Base-by-base conservation (phyloP, 2,113 vertebrate species). In the Proterorhinus semilunaris region DNA sequence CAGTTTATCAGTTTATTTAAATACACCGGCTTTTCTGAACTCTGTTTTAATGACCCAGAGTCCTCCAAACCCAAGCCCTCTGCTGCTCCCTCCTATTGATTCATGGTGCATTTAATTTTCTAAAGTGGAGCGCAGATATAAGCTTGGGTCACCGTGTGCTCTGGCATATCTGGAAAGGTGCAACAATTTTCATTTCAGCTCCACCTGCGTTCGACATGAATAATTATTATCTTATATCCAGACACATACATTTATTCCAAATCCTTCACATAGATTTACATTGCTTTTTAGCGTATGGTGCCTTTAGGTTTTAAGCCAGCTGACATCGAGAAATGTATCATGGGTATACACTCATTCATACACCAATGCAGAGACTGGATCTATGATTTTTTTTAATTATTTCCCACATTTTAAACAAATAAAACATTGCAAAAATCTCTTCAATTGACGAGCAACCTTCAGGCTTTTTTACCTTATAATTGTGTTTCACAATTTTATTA, bases 91-190 rank as follows among this genome's bases (percentile, higher is more conserved):
- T 75, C 62, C 65, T 61, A 72, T 76, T 65, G 13, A 88, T 75
- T 72, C 80, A 80, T 72, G n/a, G 0, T 74, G 80, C 47, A 44
- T 50, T 74, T 87, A 58, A 82, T 83, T 87, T 86, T 77, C 77
- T 77, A 69, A 81, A 86, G 78, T 78, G 78, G 61, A 69, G 54
- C 71, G 72, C 81, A 84, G 80, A 79, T 83, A 70, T 76, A 74
- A 83, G 65, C 44, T 68, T 10, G 54, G 27, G 62, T 53, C n/a
- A 62, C 62, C 68, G 72, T 74, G 6, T 54, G 16, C 15, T 27
- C 48, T 59, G 65, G 70, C 62, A 66, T 21, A 59, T 69, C 69
- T 42, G 21, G 47, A 52, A 16, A 17, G 42, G 79, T 53, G 0
- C 64, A 61, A 17, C 21, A 21, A 21, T 21, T 73, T 17, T 71